phyloP scores from a whole-genome alignment of 2,797 vertebrate species.

The Enteromius unitaeniatus region DNA sequence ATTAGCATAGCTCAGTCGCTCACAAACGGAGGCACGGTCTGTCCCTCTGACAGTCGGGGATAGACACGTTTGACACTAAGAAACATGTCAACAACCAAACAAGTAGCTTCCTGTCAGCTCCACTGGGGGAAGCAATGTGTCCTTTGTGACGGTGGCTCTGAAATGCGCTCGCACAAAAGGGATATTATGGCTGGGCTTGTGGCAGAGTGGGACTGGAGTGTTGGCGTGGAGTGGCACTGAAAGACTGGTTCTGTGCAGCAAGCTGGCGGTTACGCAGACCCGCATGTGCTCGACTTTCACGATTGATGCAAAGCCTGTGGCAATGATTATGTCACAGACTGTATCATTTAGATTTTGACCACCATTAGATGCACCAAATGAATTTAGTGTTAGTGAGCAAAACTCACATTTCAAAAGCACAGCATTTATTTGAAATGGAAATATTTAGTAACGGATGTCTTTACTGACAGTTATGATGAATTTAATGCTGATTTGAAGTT shows the following conservation, averaged over 20 bases:
- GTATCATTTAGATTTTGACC: background rate
- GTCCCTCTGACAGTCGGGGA: constrained; percentile 10
- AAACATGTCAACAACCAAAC: constrained; percentile 66
- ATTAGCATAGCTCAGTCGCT: background rate
- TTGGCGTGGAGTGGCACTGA: constrained; percentile 61
- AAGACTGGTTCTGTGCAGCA: constrained; percentile 66
- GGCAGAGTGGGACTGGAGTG: constrained; percentile 34
- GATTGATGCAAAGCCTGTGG: constrained; percentile 1
- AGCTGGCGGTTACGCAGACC: constrained; percentile 29
- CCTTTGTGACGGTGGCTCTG: constrained; percentile 68
- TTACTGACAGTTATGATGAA: too few relatives aligned
- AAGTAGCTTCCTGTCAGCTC: constrained; percentile 62
- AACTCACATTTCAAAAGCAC: background rate
- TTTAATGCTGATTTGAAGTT: too few relatives aligned
- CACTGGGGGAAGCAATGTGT: constrained; percentile 60
- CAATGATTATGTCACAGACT: constrained; percentile 4
- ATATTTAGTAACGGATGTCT: too few relatives aligned
- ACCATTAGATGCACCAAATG: background rate
- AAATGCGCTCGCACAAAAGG: constrained; percentile 73
- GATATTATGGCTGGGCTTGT: constrained; percentile 70
- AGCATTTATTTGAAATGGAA: background rate
- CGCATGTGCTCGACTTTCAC: background rate
- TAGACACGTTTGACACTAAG: constrained; percentile 45
- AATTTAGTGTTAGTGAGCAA: background rate
- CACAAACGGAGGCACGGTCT: constrained; percentile 14